Conservation (phyloP, 1,140 invertebrate genomes). For the Papilio machaon region DNA sequence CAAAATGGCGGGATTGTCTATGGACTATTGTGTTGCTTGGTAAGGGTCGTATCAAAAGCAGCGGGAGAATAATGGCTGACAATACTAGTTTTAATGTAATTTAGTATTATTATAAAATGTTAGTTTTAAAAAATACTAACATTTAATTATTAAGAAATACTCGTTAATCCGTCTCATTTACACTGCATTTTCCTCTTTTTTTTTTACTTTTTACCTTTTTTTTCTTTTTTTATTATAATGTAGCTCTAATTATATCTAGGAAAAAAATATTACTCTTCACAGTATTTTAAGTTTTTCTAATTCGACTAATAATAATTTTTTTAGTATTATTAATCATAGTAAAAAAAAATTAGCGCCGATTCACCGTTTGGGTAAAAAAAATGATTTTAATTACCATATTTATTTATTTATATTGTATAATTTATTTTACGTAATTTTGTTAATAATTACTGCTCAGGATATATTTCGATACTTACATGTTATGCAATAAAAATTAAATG, state of each 20-base stretch:
- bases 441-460: background rate
- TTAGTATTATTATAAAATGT: slow-evolving; percentile 13
- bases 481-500: too few relatives aligned
- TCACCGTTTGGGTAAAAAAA: background rate
- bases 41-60: slow-evolving; percentile 58
- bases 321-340: background rate
- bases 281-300: background rate
- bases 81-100: slow-evolving; percentile 55
- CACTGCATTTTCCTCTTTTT: background rate
- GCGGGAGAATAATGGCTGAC: slow-evolving; percentile 79
- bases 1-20: slow-evolving; percentile 7
- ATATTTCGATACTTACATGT: too few relatives aligned
- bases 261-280: background rate
- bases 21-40: slow-evolving; percentile 36
- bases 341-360: background rate
- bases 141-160: slow-evolving; percentile 46
- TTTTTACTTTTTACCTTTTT: background rate
- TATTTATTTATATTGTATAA: background rate
- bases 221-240: background rate
- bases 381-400: background rate
- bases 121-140: slow-evolving; percentile 23
- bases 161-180: slow-evolving; percentile 38
- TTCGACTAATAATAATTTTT: background rate
- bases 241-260: background rate
- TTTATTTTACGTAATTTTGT: background rate